phyloP scores from a whole-genome alignment of 2,888 invertebrate species.

The Rotaria macrura region DNA sequence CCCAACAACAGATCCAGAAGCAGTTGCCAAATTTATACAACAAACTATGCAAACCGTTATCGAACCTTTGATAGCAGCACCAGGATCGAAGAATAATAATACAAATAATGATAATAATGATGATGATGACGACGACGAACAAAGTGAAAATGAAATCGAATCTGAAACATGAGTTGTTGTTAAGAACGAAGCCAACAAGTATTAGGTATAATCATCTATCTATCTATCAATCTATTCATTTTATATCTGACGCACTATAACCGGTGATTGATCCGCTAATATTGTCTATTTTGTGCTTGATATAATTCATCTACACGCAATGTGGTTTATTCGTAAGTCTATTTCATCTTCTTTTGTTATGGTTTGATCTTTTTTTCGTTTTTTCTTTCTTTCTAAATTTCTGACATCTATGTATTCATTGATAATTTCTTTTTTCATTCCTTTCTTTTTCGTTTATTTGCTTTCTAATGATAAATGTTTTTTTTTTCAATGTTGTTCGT shows the following conservation, averaged over 20 bases:
- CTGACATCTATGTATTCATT: constrained; percentile 12
- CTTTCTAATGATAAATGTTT: not conserved
- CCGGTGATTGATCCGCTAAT: not conserved
- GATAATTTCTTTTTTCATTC: not conserved
- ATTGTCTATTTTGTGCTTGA: not conserved
- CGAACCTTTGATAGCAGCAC: not conserved
- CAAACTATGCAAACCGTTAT: not conserved
- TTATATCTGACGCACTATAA: not conserved
- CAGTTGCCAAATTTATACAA: not conserved
- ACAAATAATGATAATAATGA: not conserved
- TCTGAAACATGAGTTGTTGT: not conserved
- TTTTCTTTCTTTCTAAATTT: not conserved
- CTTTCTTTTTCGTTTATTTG: not conserved
- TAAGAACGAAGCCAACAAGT: not conserved
- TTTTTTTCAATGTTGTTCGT: not conserved
- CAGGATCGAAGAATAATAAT: not conserved
- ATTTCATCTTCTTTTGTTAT: not conserved
- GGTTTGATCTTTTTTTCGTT: not conserved
- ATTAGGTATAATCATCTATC: not conserved
- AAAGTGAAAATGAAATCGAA: not conserved
- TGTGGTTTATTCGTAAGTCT: not conserved
- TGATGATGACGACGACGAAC: not conserved
- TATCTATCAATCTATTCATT: not conserved
- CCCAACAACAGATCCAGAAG: not conserved
- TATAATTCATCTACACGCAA: not conserved